Conservation (phyloP, 1,140 invertebrate species). For the Paraescarpia echinospica region DNA sequence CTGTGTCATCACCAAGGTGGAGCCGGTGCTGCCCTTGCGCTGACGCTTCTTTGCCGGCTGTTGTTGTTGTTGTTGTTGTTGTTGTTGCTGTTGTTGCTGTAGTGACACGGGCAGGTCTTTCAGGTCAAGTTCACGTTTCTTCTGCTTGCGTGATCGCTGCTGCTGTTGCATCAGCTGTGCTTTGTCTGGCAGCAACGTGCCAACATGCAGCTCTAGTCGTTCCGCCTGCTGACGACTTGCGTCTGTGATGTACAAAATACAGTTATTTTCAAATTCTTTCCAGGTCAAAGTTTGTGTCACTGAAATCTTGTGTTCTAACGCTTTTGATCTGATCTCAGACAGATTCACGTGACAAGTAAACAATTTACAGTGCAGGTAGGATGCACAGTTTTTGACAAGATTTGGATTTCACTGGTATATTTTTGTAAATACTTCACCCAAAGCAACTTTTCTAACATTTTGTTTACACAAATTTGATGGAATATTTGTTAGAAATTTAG, state of each 20-base stretch:
- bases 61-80: conserved; percentile 30
- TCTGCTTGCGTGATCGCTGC: conserved; percentile 26
- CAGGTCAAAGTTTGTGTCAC: too few relatives aligned
- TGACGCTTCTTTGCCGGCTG: conserved; percentile 8
- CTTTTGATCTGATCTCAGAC: too few relatives aligned
- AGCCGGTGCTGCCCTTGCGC: conserved; percentile 30
- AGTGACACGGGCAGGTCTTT: conserved; percentile 24
- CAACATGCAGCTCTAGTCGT: background rate
- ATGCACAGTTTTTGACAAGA: too few relatives aligned
- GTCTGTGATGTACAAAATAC: background rate
- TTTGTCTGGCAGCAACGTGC: conserved; percentile 51
- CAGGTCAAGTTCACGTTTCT: conserved; percentile 20
- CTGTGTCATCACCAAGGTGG: conserved; percentile 36
- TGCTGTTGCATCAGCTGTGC: conserved; percentile 20
- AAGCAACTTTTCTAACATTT: too few relatives aligned
- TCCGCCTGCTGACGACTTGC: background rate
- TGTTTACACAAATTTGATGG: too few relatives aligned
- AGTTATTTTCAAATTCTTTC: too few relatives aligned
- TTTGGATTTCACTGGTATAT: too few relatives aligned
- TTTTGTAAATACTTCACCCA: too few relatives aligned
- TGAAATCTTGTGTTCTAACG: too few relatives aligned
- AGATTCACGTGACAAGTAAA: too few relatives aligned
- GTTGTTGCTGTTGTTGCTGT: conserved; percentile 33
- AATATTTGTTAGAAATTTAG: too few relatives aligned
- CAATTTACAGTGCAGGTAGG: too few relatives aligned